A percentile compares a stretch with the other conserved stretches of the same genome.
phyloP scores from a whole-genome alignment of 2,888 invertebrate species.

The Agrochola litura region DNA sequence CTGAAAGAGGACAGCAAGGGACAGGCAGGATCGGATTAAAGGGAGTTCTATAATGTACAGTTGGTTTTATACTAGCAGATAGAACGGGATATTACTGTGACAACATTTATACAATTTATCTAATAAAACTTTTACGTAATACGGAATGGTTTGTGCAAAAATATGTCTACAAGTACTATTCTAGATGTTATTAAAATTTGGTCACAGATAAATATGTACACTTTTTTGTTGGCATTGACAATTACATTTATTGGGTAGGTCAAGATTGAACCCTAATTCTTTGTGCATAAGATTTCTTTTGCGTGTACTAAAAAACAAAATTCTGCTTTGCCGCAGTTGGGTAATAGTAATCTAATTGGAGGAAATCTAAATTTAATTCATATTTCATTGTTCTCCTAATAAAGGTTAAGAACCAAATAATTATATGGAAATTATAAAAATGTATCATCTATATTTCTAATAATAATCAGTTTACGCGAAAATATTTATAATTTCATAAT shows the following conservation, averaged over 20 bases:
- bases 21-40: too few species aligned
- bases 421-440: slow-evolving; percentile 47
- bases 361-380: neutral
- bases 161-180: slow-evolving; percentile 26
- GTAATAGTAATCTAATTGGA: neutral
- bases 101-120: slow-evolving; percentile 23
- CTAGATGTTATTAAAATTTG: slow-evolving; percentile 13
- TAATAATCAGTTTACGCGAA: slow-evolving; percentile 43
- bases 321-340: neutral
- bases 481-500: slow-evolving; percentile 41
- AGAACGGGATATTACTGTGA: slow-evolving; percentile 9
- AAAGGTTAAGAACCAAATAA: slow-evolving; percentile 6
- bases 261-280: neutral
- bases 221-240: slow-evolving; percentile 2
- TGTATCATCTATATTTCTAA: slow-evolving; percentile 53
- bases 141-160: slow-evolving; percentile 56
- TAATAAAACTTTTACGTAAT: slow-evolving; percentile 3
- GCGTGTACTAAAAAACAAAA: neutral
- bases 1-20: too few species aligned
- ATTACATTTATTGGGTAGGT: neutral
- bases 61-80: neutral
- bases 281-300: neutral
- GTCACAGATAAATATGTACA: slow-evolving; percentile 11
- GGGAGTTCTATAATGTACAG: neutral
- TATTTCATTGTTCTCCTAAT: slow-evolving; percentile 10